Percentiles rank a stretch among this genome's conserved stretches.
phyloP scores from a whole-genome alignment of 2,888 invertebrate species.

The Malachius bipustulatus region DNA sequence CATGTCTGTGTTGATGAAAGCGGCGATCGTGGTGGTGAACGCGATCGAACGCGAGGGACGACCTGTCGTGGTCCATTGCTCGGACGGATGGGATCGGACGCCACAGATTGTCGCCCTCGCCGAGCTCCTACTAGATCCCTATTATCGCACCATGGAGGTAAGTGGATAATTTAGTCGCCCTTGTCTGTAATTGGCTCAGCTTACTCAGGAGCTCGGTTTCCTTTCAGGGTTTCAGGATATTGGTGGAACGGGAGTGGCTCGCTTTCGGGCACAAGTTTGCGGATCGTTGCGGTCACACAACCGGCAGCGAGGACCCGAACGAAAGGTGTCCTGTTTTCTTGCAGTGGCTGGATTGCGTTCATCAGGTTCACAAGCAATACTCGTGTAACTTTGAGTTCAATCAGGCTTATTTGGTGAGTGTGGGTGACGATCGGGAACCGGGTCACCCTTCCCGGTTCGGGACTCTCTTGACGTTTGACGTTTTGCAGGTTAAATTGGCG shows the following conservation, averaged over 20 bases:
- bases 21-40: conserved; percentile 68
- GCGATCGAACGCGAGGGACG: conserved; percentile 70
- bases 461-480: too few species aligned
- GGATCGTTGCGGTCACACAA: conserved; percentile 80
- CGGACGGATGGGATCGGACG: conserved; percentile 98
- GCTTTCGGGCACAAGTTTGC: conserved; percentile 98
- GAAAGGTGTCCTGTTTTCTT: conserved; percentile 95
- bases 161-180: conserved; percentile 20
- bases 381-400: conserved; percentile 95
- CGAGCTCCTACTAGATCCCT: conserved; percentile 84
- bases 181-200: too few species aligned
- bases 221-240: conserved; percentile 76
- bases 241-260: conserved; percentile 94
- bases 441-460: too few species aligned
- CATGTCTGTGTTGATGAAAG: conserved; percentile 71
- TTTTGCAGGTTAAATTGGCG: conserved; percentile 75
- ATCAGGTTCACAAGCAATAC: conserved; percentile 80
- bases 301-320: conserved; percentile 76
- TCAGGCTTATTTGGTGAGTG: conserved; percentile 74
- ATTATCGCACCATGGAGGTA: conserved; percentile 85
- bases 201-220: too few species aligned
- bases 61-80: conserved; percentile 93
- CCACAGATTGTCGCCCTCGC: conserved; percentile 92
- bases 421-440: too few species aligned
- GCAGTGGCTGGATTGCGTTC: conserved; percentile 95